phyloP scores from a whole-genome alignment of 1,140 invertebrate genomes.

The Sminthurinus signatus region DNA sequence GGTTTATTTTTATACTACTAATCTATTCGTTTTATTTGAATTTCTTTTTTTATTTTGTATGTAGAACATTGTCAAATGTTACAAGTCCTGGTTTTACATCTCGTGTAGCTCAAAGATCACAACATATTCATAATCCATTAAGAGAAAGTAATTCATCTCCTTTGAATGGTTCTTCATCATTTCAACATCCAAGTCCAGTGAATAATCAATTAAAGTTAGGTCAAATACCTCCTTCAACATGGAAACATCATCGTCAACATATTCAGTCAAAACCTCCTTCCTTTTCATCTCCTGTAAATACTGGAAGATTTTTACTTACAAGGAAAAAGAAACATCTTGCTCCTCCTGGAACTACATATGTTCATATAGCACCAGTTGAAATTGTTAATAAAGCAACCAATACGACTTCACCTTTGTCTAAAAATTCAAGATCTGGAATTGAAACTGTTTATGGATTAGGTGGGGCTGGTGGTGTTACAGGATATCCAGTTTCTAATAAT shows the following conservation, averaged over 20 bases:
- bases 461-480: background rate
- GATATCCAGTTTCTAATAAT: background rate
- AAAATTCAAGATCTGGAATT: background rate
- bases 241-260: constrained; percentile 7
- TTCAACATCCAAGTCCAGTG: constrained; percentile 19
- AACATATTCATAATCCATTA: constrained; percentile 8
- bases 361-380: constrained; percentile 28
- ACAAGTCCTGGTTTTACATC: constrained; percentile 39
- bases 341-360: constrained; percentile 14
- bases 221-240: constrained; percentile 14
- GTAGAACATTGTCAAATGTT: constrained; percentile 34
- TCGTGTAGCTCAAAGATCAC: constrained; percentile 19
- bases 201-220: constrained; percentile 24
- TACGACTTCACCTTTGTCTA: background rate
- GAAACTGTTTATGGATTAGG: no score
- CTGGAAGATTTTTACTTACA: background rate
- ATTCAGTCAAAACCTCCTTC: background rate
- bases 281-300: constrained; percentile 14
- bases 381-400: background rate
- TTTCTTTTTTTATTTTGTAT: constrained; percentile 9
- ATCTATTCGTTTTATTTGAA: no score
- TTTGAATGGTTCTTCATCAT: constrained; percentile 2
- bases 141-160: constrained; percentile 19
- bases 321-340: constrained; percentile 5
- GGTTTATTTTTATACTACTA: no score